Conservation (phyloP, 2,113 vertebrate genomes). For the Herpetotheres cachinnans region DNA sequence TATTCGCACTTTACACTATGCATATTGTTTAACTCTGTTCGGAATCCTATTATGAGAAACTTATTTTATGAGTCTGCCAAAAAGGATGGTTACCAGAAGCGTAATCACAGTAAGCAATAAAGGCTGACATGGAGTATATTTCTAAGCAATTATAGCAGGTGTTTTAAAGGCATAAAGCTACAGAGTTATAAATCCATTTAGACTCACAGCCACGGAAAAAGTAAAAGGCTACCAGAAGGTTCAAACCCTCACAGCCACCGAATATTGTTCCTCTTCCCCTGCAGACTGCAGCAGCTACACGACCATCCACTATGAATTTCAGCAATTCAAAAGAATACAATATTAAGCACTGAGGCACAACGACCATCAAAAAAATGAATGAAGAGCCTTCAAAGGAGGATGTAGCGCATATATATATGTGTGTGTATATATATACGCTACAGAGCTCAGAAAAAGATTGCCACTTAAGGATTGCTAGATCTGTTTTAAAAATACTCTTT, state of each 20-base stretch:
- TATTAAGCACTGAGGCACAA: neutral
- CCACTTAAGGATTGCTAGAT: neutral
- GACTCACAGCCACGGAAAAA: neutral
- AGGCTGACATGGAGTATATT: slow-evolving; percentile 36
- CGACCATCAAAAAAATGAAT: neutral
- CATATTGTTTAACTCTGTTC: neutral
- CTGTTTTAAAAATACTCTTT: neutral
- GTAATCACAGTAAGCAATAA: slow-evolving; percentile 35
- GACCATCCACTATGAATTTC: neutral
- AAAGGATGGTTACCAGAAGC: slow-evolving; percentile 49
- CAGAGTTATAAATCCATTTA: slow-evolving; percentile 30
- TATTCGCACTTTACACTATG: slow-evolving; percentile 8
- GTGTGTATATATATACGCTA: neutral
- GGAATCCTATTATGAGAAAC: slow-evolving; percentile 27
- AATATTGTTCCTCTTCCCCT: neutral
- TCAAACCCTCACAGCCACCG: neutral
- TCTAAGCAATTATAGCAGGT: slow-evolving; percentile 47
- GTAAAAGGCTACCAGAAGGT: neutral
- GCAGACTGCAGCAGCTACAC: neutral
- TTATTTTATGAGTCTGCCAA: slow-evolving; percentile 39
- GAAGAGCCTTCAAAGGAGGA: neutral
- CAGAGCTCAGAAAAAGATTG: neutral
- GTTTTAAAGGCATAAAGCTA: slow-evolving; percentile 45
- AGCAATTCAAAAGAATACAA: neutral
- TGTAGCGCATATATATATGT: neutral